Percentiles rank a stretch among this genome's conserved stretches.
Evolutionary conservation across 2,888 invertebrate genomes (phyloP).

Genomic region (Synergus gifuensis): DNA sequence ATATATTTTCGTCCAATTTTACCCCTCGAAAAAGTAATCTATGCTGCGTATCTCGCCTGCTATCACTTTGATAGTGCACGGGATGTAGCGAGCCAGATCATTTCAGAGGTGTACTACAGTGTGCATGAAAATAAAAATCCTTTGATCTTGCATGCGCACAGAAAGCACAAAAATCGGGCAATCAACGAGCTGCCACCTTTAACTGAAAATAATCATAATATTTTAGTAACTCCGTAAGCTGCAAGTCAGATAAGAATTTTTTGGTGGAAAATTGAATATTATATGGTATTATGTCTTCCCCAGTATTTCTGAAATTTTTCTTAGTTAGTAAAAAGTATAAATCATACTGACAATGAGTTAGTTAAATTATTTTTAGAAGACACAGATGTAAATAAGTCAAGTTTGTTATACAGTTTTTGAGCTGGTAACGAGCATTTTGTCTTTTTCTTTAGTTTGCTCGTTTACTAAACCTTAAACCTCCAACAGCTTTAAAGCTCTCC

Average conservation of each 20-base stretch:
- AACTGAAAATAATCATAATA: conserved; percentile 9
- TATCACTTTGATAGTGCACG: conserved; percentile 31
- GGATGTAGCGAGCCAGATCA: conserved; percentile 27
- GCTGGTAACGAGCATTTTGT: conserved; percentile 19
- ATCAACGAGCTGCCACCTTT: conserved; percentile 24
- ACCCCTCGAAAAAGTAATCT: conserved; percentile 19
- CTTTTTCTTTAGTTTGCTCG: conserved; percentile 3
- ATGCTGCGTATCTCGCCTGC: conserved; percentile 24
- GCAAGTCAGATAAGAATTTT: background rate
- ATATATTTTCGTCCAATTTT: conserved; percentile 28
- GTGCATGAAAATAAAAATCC: conserved; percentile 34
- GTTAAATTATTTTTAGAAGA: conserved; percentile 4
- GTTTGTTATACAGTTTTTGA: conserved; percentile 8
- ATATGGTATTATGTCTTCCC: background rate
- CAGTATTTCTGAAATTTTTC: background rate
- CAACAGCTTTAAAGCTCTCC: conserved; percentile 17
- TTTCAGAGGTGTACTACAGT: conserved; percentile 31
- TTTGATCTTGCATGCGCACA: conserved; percentile 34
- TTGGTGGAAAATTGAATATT: background rate
- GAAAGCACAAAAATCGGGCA: conserved; percentile 35
- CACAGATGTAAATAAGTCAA: background rate
- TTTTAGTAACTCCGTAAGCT: background rate
- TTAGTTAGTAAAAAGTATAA: too few relatives aligned
- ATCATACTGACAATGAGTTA: too few relatives aligned
- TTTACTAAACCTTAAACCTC: conserved; percentile 1